Evolutionary conservation across 2,888 invertebrate species (phyloP), one percentile per base, ranked within the genome.

Genomic region (Pycnomerus fuliginosus): DNA sequence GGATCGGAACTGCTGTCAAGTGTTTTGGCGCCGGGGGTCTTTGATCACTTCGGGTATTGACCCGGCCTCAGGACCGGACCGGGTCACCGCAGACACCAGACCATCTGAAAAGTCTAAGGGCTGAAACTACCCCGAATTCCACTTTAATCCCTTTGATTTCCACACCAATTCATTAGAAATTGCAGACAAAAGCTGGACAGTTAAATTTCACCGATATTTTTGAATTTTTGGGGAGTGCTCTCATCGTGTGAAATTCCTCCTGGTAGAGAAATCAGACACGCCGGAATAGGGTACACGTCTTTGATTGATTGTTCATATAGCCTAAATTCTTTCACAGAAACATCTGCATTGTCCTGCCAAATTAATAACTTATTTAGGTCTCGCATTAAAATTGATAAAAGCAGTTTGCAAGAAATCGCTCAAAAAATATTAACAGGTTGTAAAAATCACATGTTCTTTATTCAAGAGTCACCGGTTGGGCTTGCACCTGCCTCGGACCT

Each of bases 1-100:
- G 52, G 53, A 56, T 60, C 56, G 52, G 55, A 56, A 58, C 53
- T 53, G 53, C 53, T 43, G 47, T 42, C 47, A 62, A 62, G 61
- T 61, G 64, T 64, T 64, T 64, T 62, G 64, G 64, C 64, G 64
- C 64, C 64, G 48, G 64, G 61, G 47, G 60, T 61, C 64, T 64
- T 63, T 63, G 63, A 63, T 63, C 64, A 63, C 55, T 51, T 51
- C 61, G 60, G 59, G 56, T 62, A 58, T 56, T 64, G 64, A 62
- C 64, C 64, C 54, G 52, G 48, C 52, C 52, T 47, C 48, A 40
- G 37, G 40, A 40, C 37, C 16, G 44, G 44, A 41, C 40, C 48
- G 49, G 56, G 56, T 58, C 58, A 55, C 47, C 50, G 50, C 52
- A 55, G 53, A 52, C 57, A 55, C 48, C 45, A 50, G 60, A 55